Evolutionary conservation across 2,113 vertebrate genomes (phyloP).

Genomic region (Anser brachyrhynchus): DNA sequence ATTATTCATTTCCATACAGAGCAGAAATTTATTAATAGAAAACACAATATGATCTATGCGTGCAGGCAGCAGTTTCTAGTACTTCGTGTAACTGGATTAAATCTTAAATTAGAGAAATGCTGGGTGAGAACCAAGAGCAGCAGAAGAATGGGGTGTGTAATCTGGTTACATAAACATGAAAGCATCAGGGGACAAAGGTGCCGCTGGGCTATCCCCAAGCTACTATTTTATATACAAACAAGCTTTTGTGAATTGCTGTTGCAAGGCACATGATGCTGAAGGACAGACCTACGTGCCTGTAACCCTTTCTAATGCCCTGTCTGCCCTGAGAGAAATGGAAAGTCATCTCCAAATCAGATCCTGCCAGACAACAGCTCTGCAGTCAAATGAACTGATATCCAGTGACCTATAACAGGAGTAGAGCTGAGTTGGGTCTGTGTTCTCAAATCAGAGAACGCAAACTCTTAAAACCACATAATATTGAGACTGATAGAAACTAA

Average conservation of each 20-base stretch:
- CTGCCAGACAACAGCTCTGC: not conserved
- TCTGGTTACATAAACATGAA: not conserved
- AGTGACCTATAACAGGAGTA: not conserved
- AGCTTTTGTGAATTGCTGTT: not conserved
- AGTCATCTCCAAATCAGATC: not conserved
- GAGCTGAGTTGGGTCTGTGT: not conserved
- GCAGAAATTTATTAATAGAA: constrained; percentile 51
- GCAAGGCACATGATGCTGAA: not conserved
- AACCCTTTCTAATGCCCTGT: not conserved
- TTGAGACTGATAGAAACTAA: not conserved
- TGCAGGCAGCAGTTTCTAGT: not conserved
- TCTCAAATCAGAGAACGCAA: not conserved
- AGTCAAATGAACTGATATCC: not conserved
- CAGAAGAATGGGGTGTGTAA: not conserved
- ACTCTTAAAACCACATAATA: not conserved
- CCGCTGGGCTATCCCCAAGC: not conserved
- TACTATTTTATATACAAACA: not conserved
- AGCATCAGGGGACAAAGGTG: not conserved
- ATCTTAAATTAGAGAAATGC: constrained; percentile 19
- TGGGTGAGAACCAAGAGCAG: constrained; percentile 7
- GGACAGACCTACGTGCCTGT: not conserved
- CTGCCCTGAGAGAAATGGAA: not conserved
- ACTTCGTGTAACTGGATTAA: constrained; percentile 20
- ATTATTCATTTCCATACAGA: constrained; percentile 46
- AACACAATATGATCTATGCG: not conserved